Conservation (phyloP, 2,797 vertebrate species). For the Pantherophis vulpinus region DNA sequence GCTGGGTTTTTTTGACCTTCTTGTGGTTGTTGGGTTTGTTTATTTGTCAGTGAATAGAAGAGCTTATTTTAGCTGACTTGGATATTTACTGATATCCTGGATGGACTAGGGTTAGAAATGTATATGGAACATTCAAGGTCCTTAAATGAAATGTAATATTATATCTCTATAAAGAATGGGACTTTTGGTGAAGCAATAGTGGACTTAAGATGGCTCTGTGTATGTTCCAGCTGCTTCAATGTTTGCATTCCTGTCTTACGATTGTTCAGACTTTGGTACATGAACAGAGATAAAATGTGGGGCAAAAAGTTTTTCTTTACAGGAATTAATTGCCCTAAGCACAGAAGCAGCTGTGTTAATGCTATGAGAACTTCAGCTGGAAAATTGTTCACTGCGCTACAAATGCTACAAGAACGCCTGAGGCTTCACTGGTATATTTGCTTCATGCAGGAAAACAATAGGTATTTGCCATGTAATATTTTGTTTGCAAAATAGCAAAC, state of each 20-base stretch:
- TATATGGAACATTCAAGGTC: not conserved
- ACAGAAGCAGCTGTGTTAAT: not conserved
- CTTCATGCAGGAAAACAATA: not conserved
- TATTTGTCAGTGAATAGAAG: not conserved
- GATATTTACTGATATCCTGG: not conserved
- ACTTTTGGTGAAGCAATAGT: too few species aligned
- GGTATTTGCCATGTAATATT: not conserved
- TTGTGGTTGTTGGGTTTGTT: not conserved
- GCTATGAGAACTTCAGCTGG: conserved; percentile 1
- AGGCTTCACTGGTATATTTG: not conserved
- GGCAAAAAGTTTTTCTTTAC: not conserved
- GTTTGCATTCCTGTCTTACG: not conserved
- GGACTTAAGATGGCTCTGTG: not conserved
- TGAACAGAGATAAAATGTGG: not conserved
- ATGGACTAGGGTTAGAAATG: not conserved
- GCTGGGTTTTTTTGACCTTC: not conserved
- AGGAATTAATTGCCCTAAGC: not conserved
- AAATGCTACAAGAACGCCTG: not conserved
- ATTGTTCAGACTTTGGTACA: conserved; percentile 8
- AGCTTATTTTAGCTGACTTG: not conserved
- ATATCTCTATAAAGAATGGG: not conserved
- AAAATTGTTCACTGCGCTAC: not conserved
- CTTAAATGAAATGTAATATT: not conserved
- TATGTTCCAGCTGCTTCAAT: not conserved
- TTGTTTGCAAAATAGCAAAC: too few species aligned